Evolutionary conservation across 92 coral and sea anemone species (phyloP).

Genomic region (Epizoanthus illoricatus): DNA sequence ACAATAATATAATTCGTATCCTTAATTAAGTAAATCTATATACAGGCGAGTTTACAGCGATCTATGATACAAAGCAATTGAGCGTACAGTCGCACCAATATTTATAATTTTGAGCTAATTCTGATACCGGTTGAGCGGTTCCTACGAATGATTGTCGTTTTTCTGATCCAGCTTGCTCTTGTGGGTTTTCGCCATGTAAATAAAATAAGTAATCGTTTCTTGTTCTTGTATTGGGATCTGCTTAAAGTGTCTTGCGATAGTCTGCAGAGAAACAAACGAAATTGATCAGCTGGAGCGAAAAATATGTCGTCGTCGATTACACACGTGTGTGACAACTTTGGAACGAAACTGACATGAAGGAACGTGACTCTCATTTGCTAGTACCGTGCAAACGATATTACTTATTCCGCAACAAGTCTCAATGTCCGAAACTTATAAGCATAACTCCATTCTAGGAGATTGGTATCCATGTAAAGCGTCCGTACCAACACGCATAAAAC

Average conservation of each 20-base stretch:
- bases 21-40: constrained; percentile 5
- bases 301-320: not conserved
- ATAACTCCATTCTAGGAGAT: not conserved
- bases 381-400: not conserved
- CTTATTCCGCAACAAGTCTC: too few species aligned
- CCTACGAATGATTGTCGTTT: constrained; percentile 38
- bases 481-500: not conserved
- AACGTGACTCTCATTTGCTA: too few species aligned
- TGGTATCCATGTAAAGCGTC: not conserved
- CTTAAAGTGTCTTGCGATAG: constrained; percentile 92
- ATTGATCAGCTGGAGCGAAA: not conserved
- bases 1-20: not conserved
- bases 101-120: constrained; percentile 19
- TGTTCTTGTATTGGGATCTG: constrained; percentile 91
- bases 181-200: constrained; percentile 95
- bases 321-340: constrained; percentile 31
- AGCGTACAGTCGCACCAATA: not conserved
- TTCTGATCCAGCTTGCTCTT: constrained; percentile 97
- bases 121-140: not conserved
- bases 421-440: not conserved
- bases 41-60: constrained; percentile 23
- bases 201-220: constrained; percentile 88
- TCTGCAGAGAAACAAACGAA: constrained; percentile 54
- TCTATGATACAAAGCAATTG: constrained; percentile 38
- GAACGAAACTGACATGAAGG: constrained; percentile 1